Evolutionary conservation across 2,797 vertebrate species (phyloP).

Genomic region (Odontamblyopus rebecca): DNA sequence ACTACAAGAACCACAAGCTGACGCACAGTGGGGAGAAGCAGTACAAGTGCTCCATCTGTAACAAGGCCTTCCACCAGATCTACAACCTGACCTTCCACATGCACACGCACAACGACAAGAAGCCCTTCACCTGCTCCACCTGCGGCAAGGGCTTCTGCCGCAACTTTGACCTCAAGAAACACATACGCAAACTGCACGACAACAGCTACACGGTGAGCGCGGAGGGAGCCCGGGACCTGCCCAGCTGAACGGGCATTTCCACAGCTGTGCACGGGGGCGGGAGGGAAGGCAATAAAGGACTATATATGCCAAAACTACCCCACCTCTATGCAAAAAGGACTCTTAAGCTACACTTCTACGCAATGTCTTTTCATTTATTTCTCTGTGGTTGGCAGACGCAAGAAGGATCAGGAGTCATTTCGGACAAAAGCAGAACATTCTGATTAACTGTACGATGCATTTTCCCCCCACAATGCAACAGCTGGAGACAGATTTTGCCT

Average conservation of each 20-base stretch:
- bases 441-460: not conserved
- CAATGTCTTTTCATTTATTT: not conserved
- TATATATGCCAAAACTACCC: not conserved
- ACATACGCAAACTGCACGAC: slow-evolving; percentile 16
- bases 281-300: not conserved
- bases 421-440: not conserved
- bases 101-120: slow-evolving; percentile 84
- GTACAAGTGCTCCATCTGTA: slow-evolving; percentile 92
- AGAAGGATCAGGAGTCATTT: not conserved
- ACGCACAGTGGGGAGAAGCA: slow-evolving; percentile 93
- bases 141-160: not conserved
- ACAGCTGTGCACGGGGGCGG: not conserved
- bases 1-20: slow-evolving; percentile 93
- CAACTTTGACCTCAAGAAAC: slow-evolving; percentile 4
- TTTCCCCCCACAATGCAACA: not conserved
- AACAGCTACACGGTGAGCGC: not conserved
- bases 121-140: slow-evolving; percentile 13
- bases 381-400: not conserved
- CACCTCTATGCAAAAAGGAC: slow-evolving; percentile 1
- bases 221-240: not conserved
- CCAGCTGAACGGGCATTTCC: not conserved
- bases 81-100: slow-evolving; percentile 94
- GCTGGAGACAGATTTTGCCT: not conserved
- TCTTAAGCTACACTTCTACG: not conserved
- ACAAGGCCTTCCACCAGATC: slow-evolving; percentile 91